Evolutionary conservation across 2,888 invertebrate species (phyloP).

Genomic region (Hirtodrosophila confusa): DNA sequence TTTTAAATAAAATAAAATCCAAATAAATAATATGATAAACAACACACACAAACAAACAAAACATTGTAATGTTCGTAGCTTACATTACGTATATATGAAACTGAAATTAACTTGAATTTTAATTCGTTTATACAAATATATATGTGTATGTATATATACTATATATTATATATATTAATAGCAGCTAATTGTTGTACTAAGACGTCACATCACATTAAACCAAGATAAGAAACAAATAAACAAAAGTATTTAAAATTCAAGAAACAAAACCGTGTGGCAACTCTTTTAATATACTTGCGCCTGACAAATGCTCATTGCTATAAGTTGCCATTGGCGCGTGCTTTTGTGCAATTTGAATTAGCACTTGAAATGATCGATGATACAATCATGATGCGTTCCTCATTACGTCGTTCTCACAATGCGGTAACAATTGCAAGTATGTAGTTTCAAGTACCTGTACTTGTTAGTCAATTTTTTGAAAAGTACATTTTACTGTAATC

Average conservation of each 20-base stretch:
- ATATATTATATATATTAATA: slow-evolving; percentile 42
- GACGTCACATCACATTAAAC: slow-evolving; percentile 71
- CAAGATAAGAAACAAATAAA: slow-evolving; percentile 65
- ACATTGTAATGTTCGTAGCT: slow-evolving; percentile 58
- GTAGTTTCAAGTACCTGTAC: neutral
- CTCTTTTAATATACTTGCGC: slow-evolving; percentile 3
- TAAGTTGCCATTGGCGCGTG: neutral
- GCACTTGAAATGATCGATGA: neutral
- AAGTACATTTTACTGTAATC: slow-evolving; percentile 8
- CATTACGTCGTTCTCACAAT: neutral
- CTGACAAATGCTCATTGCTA: slow-evolving; percentile 22
- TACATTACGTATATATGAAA: slow-evolving; percentile 34
- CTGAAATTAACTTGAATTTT: slow-evolving; percentile 62
- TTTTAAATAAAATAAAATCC: slow-evolving; percentile 44
- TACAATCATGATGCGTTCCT: too few relatives aligned
- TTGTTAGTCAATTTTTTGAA: neutral
- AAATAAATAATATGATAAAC: slow-evolving; percentile 36
- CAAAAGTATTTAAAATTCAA: slow-evolving; percentile 71
- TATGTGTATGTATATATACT: slow-evolving; percentile 18
- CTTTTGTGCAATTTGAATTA: neutral
- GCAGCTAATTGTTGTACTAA: slow-evolving; percentile 75
- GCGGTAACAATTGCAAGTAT: neutral
- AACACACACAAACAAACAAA: slow-evolving; percentile 54
- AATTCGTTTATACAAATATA: slow-evolving; percentile 68
- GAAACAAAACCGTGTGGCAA: slow-evolving; percentile 18